phyloP scores from a whole-genome alignment of 2,113 vertebrate species.

The Physeter macrocephalus region DNA sequence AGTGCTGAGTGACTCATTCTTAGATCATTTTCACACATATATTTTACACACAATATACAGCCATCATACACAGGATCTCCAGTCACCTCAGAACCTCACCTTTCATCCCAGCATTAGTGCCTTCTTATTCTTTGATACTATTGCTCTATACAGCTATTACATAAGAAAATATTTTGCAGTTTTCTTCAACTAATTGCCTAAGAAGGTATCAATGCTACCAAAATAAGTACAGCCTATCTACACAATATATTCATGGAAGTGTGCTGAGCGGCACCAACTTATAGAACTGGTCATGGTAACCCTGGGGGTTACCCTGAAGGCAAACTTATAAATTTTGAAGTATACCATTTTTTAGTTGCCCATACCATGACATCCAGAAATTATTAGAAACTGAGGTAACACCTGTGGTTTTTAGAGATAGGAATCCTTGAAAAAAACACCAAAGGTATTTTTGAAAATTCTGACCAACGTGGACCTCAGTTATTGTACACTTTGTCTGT shows the following conservation, averaged over 20 bases:
- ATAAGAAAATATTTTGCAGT: constrained; percentile 84
- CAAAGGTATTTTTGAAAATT: constrained; percentile 67
- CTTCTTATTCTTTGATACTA: constrained; percentile 76
- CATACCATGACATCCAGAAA: constrained; percentile 62
- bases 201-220: constrained; percentile 77
- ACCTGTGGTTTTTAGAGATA: constrained; percentile 65
- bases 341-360: constrained; percentile 48
- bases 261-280: constrained; percentile 65
- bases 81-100: constrained; percentile 59
- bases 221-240: constrained; percentile 82
- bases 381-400: constrained; percentile 73
- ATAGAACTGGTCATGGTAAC: constrained; percentile 60
- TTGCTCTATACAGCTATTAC: constrained; percentile 80
- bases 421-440: constrained; percentile 71
- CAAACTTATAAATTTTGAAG: constrained; percentile 55
- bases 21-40: constrained; percentile 78
- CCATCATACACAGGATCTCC: constrained; percentile 64
- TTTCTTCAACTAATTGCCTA: constrained; percentile 78
- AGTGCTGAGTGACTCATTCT: constrained; percentile 79
- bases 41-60: constrained; percentile 82
- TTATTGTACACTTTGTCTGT: constrained; percentile 24
- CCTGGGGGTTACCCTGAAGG: constrained; percentile 60
- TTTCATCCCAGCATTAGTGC: constrained; percentile 67
- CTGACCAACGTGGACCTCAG: constrained; percentile 40
- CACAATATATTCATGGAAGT: constrained; percentile 72